These are phyloP conservation scores for Alsophila aescularia DNA, from an alignment of 2,888 invertebrate species.

Conservation along the genomic window DNA sequence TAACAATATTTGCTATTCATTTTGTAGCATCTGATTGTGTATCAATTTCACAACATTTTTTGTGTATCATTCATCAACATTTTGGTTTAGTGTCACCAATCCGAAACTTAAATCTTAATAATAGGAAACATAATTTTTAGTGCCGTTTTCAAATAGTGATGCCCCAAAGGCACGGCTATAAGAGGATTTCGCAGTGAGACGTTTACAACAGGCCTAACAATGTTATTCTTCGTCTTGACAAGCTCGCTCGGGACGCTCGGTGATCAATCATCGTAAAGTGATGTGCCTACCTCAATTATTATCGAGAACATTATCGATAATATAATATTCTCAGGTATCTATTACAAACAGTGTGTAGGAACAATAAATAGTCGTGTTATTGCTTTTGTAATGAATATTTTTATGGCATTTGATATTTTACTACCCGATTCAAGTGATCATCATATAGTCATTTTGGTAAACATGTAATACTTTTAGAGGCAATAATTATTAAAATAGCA, in stretches of 20 bases:
- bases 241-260: slow-evolving; percentile 63
- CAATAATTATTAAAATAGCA: slow-evolving; percentile 11
- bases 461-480: neutral
- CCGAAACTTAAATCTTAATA: neutral
- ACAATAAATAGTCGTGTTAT: slow-evolving; percentile 6
- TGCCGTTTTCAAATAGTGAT: slow-evolving; percentile 29
- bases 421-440: neutral
- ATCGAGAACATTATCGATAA: slow-evolving; percentile 49
- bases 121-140: slow-evolving; percentile 16
- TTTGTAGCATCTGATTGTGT: too few relatives aligned
- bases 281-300: slow-evolving; percentile 51
- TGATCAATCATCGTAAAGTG: slow-evolving; percentile 77
- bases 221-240: slow-evolving; percentile 81
- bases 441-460: neutral
- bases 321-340: slow-evolving; percentile 40
- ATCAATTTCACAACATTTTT: too few relatives aligned
- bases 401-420: slow-evolving; percentile 6
- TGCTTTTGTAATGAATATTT: slow-evolving; percentile 9
- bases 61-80: too few relatives aligned
- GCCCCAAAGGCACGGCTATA: slow-evolving; percentile 52
- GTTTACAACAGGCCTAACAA: slow-evolving; percentile 78
- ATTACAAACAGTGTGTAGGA: slow-evolving; percentile 32
- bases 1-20: too few relatives aligned
- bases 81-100: too few relatives aligned
- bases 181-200: slow-evolving; percentile 74